These are phyloP conservation scores for Caligus rogercresseyi DNA, from an alignment of 1,140 invertebrate species.

Conservation along the genomic window DNA sequence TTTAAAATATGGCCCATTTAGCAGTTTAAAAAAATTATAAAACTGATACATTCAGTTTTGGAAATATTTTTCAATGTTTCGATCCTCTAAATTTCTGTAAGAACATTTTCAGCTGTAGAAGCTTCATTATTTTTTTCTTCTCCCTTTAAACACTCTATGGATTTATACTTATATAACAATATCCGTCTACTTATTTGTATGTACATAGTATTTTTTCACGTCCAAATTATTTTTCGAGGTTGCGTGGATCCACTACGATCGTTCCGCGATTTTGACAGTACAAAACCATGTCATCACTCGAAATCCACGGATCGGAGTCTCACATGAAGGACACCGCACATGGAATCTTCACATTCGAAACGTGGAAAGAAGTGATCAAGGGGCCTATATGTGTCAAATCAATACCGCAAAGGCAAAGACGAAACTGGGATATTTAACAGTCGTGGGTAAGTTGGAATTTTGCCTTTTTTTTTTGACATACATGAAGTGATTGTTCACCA, in stretches of 20 bases:
- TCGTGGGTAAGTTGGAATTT: slow-evolving; percentile 57
- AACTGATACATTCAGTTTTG: too few species aligned
- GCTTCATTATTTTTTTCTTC: too few species aligned
- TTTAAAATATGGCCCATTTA: too few species aligned
- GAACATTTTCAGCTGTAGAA: too few species aligned
- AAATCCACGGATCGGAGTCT: slow-evolving; percentile 73
- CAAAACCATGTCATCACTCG: slow-evolving; percentile 60
- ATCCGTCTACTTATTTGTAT: not conserved
- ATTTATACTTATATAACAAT: not conserved
- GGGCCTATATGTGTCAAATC: slow-evolving; percentile 88
- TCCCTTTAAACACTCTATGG: too few species aligned
- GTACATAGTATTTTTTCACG: slow-evolving; percentile 20
- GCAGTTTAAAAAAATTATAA: too few species aligned
- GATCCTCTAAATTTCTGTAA: too few species aligned
- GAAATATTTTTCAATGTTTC: too few species aligned
- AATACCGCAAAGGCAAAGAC: slow-evolving; percentile 83
- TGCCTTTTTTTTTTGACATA: not conserved
- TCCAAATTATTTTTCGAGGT: slow-evolving; percentile 41
- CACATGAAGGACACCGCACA: slow-evolving; percentile 61
- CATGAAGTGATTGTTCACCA: not conserved
- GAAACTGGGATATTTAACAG: slow-evolving; percentile 73
- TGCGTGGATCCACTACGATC: slow-evolving; percentile 86
- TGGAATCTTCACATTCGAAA: slow-evolving; percentile 79
- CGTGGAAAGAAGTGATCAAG: slow-evolving; percentile 72
- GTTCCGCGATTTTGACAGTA: slow-evolving; percentile 75